These are phyloP conservation scores for Alloplasta piceator DNA, from an alignment of 2,888 invertebrate genomes.

Conservation along the genomic window DNA sequence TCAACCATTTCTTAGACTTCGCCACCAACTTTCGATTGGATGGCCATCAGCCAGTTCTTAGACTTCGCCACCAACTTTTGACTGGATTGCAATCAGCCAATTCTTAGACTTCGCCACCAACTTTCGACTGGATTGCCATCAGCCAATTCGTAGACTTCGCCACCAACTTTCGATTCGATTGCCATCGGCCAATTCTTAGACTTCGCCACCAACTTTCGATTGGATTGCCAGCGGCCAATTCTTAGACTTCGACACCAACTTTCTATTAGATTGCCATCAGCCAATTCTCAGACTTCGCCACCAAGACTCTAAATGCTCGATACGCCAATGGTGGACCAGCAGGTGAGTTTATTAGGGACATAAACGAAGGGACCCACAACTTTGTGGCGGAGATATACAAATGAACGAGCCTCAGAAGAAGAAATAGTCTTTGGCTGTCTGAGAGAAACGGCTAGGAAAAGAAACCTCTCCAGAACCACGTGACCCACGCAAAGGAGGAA, in stretches of 20 bases:
- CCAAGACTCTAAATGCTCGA: neutral
- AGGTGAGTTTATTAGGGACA: slow-evolving; percentile 6
- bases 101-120: too few species aligned
- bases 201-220: too few species aligned
- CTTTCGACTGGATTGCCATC: too few species aligned
- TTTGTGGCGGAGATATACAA: neutral
- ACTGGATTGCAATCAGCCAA: neutral
- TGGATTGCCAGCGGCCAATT: too few species aligned
- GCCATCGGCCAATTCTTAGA: too few species aligned
- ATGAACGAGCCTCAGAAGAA: neutral
- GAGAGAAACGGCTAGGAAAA: slow-evolving; percentile 26
- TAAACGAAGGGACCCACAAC: slow-evolving; percentile 6
- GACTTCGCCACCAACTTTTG: too few species aligned
- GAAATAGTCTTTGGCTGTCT: slow-evolving; percentile 3
- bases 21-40: neutral
- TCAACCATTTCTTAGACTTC: neutral
- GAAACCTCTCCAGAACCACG: slow-evolving; percentile 52
- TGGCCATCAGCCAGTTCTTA: too few species aligned
- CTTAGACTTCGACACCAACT: too few species aligned
- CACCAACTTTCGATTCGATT: too few species aligned
- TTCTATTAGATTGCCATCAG: too few species aligned
- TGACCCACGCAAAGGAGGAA: slow-evolving; percentile 64
- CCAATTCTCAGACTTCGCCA: neutral
- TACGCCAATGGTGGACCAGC: neutral
- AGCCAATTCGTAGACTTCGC: too few species aligned